Evolutionary conservation across 1,140 invertebrate genomes (phyloP), one percentile per base, ranked within the genome.

Genomic region (Hypsibius dujardini): DNA sequence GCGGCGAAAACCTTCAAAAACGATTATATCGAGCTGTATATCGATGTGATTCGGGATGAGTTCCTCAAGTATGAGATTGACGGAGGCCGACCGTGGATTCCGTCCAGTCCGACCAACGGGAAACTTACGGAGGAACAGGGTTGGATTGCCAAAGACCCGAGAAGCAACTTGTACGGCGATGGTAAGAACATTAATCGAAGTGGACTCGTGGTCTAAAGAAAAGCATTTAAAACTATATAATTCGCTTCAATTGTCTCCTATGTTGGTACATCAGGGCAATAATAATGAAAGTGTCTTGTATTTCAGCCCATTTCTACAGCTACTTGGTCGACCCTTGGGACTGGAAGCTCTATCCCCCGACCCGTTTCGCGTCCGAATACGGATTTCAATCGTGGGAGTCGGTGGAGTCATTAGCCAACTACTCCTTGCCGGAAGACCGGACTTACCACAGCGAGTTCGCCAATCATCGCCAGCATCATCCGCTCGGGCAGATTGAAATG

Each of bases 91-190:
- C 81, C 84, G 1, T 94, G 86, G 77, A 76, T 95, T 0, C 81
- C 86, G 0, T 97, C 94, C 0, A 96, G 92, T 81, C 95, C 95
- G 1, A 88, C 88, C 0, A 96, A 98, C 81, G 95, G 92, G 2
- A 74, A 84, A 0, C 81, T 88, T 76, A 87, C 87, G 1, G 86
- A 87, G 74, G 76, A 82, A 74, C 86, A 90, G 78, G 87, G 87
- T 7, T 90, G 87, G 76, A 83, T 90, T 67, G 84, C 89, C 0
- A 71, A 79, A 14, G 84, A 92, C 80, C 95, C 95, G 0, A 85
- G 87, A 70, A 86, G 86, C 73, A 80, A 82, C 47, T 76, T 85
- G 46, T 95, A 88, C 80, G 95, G 95, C 70, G 95, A 98, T 80
- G 85, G 88, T 90, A 83, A 80, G 76, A 78, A 69, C 2, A 1